These are phyloP conservation scores for Helarctos malayanus DNA, from an alignment of 2,797 vertebrate species.

Conservation along the genomic window DNA sequence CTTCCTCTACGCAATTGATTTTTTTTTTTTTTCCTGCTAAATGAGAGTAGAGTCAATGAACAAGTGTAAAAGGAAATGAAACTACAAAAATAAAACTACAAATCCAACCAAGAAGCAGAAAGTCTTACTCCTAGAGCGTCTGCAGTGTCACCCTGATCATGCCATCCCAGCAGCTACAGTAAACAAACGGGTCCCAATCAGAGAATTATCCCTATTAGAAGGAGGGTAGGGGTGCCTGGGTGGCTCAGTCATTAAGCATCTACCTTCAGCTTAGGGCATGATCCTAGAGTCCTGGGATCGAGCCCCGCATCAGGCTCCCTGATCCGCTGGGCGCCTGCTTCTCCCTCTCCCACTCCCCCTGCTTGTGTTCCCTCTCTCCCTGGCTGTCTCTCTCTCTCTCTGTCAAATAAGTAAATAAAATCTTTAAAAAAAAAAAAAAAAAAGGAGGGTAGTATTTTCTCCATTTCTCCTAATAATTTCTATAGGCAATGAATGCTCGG, in stretches of 20 bases:
- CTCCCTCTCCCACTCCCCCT: too few species aligned
- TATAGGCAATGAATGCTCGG: neutral
- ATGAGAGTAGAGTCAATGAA: conserved; percentile 50
- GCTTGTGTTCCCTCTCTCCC: too few species aligned
- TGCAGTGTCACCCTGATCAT: neutral
- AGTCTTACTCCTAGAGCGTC: neutral
- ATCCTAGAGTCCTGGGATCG: too few species aligned
- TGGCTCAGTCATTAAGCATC: too few species aligned
- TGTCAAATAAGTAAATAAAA: too few species aligned
- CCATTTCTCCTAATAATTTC: neutral
- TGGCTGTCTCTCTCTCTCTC: too few species aligned
- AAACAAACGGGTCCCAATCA: neutral
- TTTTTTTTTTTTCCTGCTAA: conserved; percentile 20
- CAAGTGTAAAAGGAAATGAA: conserved; percentile 55
- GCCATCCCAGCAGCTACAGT: neutral
- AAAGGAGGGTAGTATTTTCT: neutral
- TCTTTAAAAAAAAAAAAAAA: too few species aligned
- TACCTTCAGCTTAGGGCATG: too few species aligned
- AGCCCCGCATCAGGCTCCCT: too few species aligned
- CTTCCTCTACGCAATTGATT: conserved; percentile 43
- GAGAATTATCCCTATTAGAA: neutral
- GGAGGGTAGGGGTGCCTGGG: neutral
- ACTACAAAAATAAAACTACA: conserved; percentile 41
- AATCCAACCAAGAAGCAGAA: neutral
- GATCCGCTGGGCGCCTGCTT: too few species aligned